Percentiles rank a stretch among this genome's conserved stretches.
Evolutionary conservation across 2,797 vertebrate species (phyloP).

Genomic region (Helicolenus hilgendorfi): DNA sequence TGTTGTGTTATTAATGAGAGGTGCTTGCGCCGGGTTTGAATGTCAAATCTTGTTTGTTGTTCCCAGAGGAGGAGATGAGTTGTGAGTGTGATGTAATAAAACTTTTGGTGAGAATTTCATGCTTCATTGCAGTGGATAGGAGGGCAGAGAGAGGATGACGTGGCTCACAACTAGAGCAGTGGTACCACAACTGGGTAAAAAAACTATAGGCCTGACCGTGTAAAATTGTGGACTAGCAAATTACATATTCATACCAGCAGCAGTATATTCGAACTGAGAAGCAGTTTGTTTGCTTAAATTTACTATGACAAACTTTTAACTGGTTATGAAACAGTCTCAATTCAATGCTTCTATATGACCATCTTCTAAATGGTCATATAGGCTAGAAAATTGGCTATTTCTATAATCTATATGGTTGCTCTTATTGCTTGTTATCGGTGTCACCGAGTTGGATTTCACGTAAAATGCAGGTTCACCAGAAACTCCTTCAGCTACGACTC

Average conservation of each 20-base stretch:
- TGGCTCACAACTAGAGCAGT: neutral
- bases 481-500: no score
- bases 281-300: neutral
- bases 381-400: no score
- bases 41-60: conserved; percentile 6
- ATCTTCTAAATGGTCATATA: no score
- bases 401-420: no score
- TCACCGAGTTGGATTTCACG: accelerated
- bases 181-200: neutral
- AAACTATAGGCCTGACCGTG: neutral
- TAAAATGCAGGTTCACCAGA: no score
- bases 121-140: neutral
- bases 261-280: neutral
- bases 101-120: neutral
- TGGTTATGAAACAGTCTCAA: neutral
- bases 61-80: neutral
- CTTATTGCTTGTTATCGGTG: no score
- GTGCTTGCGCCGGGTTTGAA: conserved; percentile 4
- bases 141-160: neutral
- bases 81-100: neutral
- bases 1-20: conserved; percentile 29
- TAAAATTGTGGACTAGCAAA: neutral
- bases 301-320: neutral
- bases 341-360: neutral
- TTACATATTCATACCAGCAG: neutral